Evolutionary conservation across 1,140 invertebrate genomes (phyloP), one percentile per base, ranked within the genome.

Genomic region (Neuroterus valhalla): DNA sequence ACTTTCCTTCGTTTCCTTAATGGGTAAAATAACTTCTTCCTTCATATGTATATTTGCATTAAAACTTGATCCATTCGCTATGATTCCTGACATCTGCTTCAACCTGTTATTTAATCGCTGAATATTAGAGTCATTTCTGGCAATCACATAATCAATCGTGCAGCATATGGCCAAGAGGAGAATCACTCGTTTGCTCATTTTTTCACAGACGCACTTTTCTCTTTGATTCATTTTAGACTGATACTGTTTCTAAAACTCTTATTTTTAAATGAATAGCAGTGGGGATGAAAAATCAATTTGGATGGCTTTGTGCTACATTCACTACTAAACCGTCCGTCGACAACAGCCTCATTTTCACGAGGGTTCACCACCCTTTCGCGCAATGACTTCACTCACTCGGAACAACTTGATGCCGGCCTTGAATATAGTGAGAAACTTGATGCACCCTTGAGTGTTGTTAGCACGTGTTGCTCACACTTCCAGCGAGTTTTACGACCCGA

Each of bases 71-170:
- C 43, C 0, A 46, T 42, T 38, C 0, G 14, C 17, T 14, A 52
- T 38, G 0, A 31, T 55, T 12, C 55, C 48, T 43, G 17, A 44
- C 70, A 2, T 26, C 12, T 12, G 45, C 10, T 74, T 71, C 10
- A 74, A 67, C 12, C 77, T 55, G 55, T 80, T 87, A n/a, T 86
- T 81, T 12, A 89, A 46, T 8, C 78, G 71, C 10, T 86, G 76
- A 38, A 89, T 88, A 69, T 88, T 88, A 6, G 87, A 86, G 26
- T 85, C 85, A 42, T 81, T 84, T n/a, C 70, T 70, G 21, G 66
- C 48, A 46, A 55, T 8, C 14, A 19, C 42, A 72, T 69, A 15
- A 67, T 50, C 38, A 12, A 74, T 31, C 10, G 66, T 8, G n/a
- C 69, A 75, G 11, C 8, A 75, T 11, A 74, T n/a, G 14, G 44